Percentiles rank a stretch among this genome's conserved stretches.
These are phyloP conservation scores for Threskiornis aethiopicus DNA, from an alignment of 2,797 vertebrate genomes.

Conservation along the genomic window DNA sequence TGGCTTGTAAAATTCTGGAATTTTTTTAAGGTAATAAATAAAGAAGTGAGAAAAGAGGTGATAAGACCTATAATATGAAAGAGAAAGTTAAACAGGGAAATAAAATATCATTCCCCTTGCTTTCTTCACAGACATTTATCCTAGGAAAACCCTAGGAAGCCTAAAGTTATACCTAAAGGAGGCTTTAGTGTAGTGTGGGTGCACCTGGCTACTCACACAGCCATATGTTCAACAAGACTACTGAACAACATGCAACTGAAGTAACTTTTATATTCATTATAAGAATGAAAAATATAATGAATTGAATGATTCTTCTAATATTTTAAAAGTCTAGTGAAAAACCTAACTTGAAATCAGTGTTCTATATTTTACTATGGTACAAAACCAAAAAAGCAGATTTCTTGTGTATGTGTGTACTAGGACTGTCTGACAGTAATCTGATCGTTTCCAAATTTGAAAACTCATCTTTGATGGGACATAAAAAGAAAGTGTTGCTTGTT, in stretches of 20 bases:
- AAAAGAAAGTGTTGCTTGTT: background rate
- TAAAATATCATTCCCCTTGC: background rate
- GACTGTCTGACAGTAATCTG: background rate
- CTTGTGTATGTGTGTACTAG: background rate
- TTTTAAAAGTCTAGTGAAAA: background rate
- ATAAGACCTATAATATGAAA: background rate
- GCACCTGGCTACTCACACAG: background rate
- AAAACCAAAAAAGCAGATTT: background rate
- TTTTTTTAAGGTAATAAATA: background rate
- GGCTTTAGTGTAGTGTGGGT: background rate
- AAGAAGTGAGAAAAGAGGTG: background rate
- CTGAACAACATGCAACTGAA: background rate
- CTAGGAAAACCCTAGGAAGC: background rate
- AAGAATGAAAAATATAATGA: background rate
- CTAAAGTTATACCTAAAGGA: background rate
- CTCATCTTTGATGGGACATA: background rate
- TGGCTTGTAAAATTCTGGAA: background rate
- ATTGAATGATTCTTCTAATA: background rate
- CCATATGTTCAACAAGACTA: background rate
- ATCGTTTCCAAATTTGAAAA: background rate
- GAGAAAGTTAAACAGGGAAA: background rate
- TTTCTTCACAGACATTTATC: background rate
- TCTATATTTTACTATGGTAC: background rate
- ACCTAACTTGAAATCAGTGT: background rate
- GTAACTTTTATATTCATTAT: background rate